Evolutionary conservation across 2,113 vertebrate species (phyloP), one percentile per base, ranked within the genome.

Genomic region (Psephotus haematonotus): DNA sequence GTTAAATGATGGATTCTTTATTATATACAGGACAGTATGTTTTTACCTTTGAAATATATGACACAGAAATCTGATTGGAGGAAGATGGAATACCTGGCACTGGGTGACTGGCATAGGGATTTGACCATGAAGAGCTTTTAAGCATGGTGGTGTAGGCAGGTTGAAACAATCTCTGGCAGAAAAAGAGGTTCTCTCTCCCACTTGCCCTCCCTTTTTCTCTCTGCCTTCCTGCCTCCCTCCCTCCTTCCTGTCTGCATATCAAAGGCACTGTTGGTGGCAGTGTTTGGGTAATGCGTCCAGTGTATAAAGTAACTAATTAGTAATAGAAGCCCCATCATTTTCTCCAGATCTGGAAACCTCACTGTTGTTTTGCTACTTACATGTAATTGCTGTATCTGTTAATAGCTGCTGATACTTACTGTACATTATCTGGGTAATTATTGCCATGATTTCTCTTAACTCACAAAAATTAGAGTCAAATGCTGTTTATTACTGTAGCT

Each of bases 231-330:
- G 24, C 57, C 43, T 72, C 17, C 60, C 41, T 91, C 70, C 49
- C 90, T 97, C 65, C 86, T 95, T 82, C 94, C 97, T 97, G 97
- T 98, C 98, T 98, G 98, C 98, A 97, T 99, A 98, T 99, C 98
- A 99, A 99, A 99, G 98, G 98, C 98, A 98, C 99, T 98, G 99
- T 98, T 98, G 98, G 99, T 98, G 98, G 98, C 96, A 97, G 95
- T 98, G 98, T 98, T 99, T 99, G 98, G 97, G 98, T 99, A 98
- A 98, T 98, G 98, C 97, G 96, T 97, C 96, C 97, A 97, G 96
- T 96, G 97, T 98, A 98, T 98, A 97, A 98, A 99, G 98, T 98
- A 98, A 98, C 98, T 98, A 98, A 99, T 99, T 99, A 98, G 98
- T 98, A 98, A 98, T 98, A 98, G 98, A 96, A 97, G 93, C 63